Percentiles rank a stretch among this genome's conserved stretches.
Evolutionary conservation across 1,140 invertebrate species (phyloP).

Genomic region (Lasioglossum albipes): DNA sequence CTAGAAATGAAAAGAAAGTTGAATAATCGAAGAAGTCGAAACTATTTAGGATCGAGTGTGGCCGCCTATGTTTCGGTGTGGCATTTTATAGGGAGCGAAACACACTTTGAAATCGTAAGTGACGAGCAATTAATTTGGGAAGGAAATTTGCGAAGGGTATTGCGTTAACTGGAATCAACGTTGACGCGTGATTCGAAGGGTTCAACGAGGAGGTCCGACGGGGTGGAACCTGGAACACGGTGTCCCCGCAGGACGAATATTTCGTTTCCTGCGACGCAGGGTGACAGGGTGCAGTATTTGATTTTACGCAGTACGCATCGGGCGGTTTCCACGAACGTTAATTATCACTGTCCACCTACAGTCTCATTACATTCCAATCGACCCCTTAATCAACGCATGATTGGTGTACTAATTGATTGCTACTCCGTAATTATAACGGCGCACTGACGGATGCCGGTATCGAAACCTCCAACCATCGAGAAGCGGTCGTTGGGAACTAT

Average conservation of each 20-base stretch:
- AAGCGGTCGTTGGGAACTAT: slow-evolving; percentile 51
- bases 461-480: slow-evolving; percentile 70
- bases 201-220: neutral
- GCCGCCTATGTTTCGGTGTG: too few relatives aligned
- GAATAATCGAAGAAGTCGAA: too few relatives aligned
- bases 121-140: neutral
- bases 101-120: neutral
- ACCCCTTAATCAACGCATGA: slow-evolving; percentile 80
- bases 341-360: slow-evolving; percentile 80
- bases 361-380: slow-evolving; percentile 80
- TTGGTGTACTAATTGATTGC: slow-evolving; percentile 81
- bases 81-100: neutral
- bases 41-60: too few relatives aligned
- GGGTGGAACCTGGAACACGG: slow-evolving; percentile 36
- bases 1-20: too few relatives aligned
- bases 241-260: slow-evolving; percentile 69
- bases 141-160: slow-evolving; percentile 2
- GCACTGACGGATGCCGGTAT: slow-evolving; percentile 76
- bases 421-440: slow-evolving; percentile 80
- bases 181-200: slow-evolving; percentile 7
- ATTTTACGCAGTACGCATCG: slow-evolving; percentile 78
- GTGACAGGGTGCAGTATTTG: slow-evolving; percentile 71
- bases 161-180: slow-evolving; percentile 26
- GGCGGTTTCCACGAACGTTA: slow-evolving; percentile 77
- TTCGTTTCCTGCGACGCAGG: slow-evolving; percentile 73